phyloP scores from a whole-genome alignment of 2,888 invertebrate species.

The Unio delphinus region DNA sequence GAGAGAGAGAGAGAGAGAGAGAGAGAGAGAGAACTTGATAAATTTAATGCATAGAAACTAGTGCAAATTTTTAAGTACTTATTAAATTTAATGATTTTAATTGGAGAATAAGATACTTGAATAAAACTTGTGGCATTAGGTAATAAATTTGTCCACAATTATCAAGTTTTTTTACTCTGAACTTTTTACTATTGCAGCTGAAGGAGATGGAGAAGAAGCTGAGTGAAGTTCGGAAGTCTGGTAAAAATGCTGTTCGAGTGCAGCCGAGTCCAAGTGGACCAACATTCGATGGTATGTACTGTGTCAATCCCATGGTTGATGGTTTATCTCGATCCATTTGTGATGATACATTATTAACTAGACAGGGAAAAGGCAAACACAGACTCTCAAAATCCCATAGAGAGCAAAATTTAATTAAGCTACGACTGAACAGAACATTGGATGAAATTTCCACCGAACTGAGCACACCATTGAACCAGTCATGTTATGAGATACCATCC shows the following conservation, averaged over 20 bases:
- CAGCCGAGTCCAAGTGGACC: slow-evolving; percentile 19
- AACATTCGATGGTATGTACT: slow-evolving; percentile 58
- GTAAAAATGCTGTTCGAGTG: slow-evolving; percentile 26
- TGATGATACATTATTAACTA: slow-evolving; percentile 34
- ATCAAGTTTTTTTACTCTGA: neutral
- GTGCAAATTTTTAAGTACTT: too few species aligned
- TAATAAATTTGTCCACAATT: neutral
- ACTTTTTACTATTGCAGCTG: slow-evolving; percentile 69
- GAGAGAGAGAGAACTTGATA: too few species aligned
- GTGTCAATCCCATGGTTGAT: slow-evolving; percentile 34
- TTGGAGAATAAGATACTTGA: too few species aligned
- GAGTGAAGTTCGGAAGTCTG: slow-evolving; percentile 55
- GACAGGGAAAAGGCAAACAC: slow-evolving; percentile 19
- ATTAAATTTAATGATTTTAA: too few species aligned
- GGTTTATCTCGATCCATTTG: slow-evolving; percentile 33
- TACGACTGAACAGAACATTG: too few species aligned
- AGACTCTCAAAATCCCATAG: slow-evolving; percentile 30
- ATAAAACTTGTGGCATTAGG: neutral
- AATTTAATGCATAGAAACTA: too few species aligned
- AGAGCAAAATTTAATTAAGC: slow-evolving; percentile 30
- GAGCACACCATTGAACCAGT: slow-evolving; percentile 10
- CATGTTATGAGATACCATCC: slow-evolving; percentile 31
- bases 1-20: too few species aligned
- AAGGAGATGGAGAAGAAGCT: slow-evolving; percentile 73
- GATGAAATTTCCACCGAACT: too few species aligned